Evolutionary conservation across 2,797 vertebrate genomes (phyloP).

Genomic region (Ataeniobius toweri): DNA sequence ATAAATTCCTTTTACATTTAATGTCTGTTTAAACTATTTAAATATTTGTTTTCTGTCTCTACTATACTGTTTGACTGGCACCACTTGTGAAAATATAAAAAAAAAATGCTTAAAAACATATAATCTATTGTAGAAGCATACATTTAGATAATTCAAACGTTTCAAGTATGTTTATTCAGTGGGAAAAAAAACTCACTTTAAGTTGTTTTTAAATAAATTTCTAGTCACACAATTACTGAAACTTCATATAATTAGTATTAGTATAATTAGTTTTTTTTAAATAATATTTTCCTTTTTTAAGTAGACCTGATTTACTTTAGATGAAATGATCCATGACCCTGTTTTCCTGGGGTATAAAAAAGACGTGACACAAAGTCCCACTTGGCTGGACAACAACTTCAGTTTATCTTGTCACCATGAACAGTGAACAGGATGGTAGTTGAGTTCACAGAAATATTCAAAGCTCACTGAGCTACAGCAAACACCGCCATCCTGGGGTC

Average conservation of each 20-base stretch:
- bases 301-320: neutral
- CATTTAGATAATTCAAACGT: neutral
- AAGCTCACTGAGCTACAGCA: too few relatives aligned
- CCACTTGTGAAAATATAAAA: neutral
- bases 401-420: too few relatives aligned
- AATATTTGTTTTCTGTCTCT: neutral
- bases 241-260: neutral
- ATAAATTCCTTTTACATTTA: neutral
- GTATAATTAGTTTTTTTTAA: too few relatives aligned
- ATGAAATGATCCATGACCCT: neutral
- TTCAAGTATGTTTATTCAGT: neutral
- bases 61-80: neutral
- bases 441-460: too few relatives aligned
- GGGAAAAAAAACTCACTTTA: neutral
- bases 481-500: too few relatives aligned
- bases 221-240: neutral
- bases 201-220: neutral
- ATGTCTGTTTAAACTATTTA: neutral
- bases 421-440: too few relatives aligned
- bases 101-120: neutral
- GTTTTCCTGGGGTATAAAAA: neutral
- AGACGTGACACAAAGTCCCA: neutral
- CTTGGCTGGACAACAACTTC: neutral
- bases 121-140: neutral
- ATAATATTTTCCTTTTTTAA: neutral